Conservation (phyloP, 2,113 vertebrate species). For the Eubucco bourcierii region DNA sequence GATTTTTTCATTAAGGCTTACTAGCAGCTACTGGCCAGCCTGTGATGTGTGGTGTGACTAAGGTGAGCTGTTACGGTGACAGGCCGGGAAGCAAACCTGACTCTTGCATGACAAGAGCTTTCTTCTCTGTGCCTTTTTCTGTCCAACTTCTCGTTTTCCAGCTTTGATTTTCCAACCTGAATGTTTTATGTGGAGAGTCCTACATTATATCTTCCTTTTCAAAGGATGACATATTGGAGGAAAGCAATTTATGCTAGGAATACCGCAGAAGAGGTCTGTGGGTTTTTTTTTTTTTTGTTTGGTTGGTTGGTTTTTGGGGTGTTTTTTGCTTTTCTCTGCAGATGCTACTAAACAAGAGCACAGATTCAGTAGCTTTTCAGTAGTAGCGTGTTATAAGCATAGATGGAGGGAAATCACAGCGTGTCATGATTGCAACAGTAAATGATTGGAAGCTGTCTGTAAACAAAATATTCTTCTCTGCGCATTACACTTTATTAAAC, state of each 20-base stretch:
- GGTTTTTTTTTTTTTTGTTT: too few relatives aligned
- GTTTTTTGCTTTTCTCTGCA: background rate
- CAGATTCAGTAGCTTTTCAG: background rate
- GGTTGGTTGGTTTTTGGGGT: too few relatives aligned
- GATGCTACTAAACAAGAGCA: background rate
- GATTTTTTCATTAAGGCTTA: background rate
- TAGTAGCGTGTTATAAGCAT: background rate
- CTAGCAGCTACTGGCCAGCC: background rate
- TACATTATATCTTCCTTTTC: background rate
- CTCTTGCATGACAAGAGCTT: background rate
- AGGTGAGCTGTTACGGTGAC: accelerated
- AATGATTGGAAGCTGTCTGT: background rate
- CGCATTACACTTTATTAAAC: background rate
- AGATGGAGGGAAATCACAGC: background rate
- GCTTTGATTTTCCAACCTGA: background rate
- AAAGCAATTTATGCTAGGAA: background rate
- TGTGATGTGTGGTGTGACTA: background rate
- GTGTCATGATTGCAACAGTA: background rate
- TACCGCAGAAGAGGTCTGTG: background rate
- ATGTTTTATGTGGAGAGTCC: background rate
- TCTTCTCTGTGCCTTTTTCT: background rate
- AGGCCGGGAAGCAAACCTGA: background rate
- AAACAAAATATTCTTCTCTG: background rate
- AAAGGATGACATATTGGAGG: background rate
- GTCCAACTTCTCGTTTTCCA: background rate